Conservation (phyloP, 2,113 vertebrate genomes). For the Ahaetulla prasina region DNA sequence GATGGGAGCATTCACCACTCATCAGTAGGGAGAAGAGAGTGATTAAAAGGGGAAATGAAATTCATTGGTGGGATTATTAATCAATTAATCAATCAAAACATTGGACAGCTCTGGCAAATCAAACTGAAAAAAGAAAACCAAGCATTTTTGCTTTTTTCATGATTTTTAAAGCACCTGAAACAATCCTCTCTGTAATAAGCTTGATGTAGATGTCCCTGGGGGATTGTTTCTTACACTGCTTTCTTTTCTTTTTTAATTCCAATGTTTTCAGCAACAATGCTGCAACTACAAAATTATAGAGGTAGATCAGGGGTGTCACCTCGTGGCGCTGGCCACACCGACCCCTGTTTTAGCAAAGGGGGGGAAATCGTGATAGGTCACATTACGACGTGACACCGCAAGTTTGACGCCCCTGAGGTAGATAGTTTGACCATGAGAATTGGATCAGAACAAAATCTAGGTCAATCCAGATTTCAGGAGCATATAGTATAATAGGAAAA, state of each 20-base stretch:
- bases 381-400: no score
- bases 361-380: no score
- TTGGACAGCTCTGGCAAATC: not conserved
- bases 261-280: not conserved
- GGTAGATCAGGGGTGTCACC: not conserved
- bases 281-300: not conserved
- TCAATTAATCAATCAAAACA: not conserved
- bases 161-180: not conserved
- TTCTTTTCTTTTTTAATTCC: not conserved
- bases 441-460: not conserved
- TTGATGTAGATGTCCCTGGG: no score
- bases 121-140: not conserved
- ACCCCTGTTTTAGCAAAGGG: no score
- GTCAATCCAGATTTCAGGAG: not conserved
- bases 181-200: not conserved
- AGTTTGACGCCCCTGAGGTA: no score
- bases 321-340: no score
- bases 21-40: not conserved
- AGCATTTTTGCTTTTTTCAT: not conserved
- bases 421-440: not conserved
- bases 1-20: not conserved
- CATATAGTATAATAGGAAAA: not conserved
- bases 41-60: not conserved
- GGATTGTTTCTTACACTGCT: not conserved
- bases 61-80: not conserved